Evolutionary conservation across 2,888 invertebrate species (phyloP), one percentile per base, ranked within the genome.

Genomic region (Synanthedon andrenaeformis): DNA sequence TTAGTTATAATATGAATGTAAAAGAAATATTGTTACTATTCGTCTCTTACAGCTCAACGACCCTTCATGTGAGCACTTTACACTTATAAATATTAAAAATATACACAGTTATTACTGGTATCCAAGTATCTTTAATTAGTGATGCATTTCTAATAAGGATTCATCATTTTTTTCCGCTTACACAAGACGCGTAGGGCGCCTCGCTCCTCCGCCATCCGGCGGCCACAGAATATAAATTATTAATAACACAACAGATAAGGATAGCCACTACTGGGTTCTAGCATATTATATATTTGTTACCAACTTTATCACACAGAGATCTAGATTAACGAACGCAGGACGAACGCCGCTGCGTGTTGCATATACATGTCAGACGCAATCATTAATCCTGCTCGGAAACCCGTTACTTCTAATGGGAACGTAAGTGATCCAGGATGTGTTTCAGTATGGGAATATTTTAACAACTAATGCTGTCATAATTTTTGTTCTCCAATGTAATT

Each of bases 381-480:
- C 75, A 70, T 74, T 74, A 69, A 79, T 82, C 35, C 78, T 75
- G 60, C 58, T 35, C 63, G 69, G 72, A 75, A 71, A 63, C 61
- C 67, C 67, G 72, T 77, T 76, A 76, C 73, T 76, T 79, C 72
- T 81, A 77, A 82, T 77, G 79, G 75, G 72, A 74, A 67, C 73
- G 69, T 74, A 76, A 76, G 69, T 68, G 69, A 67, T 67, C 65
- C 65, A 61, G 68, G 71, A 76, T 65, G 67, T 61, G 63, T 64
- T 64, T 66, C 58, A 57, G 28, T 50, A 49, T 23, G 17, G 23
- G 17, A 49, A 17, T 17, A 49, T 17, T 23, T 49, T 23, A 49
- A 17, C n/a, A 11, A 49, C 17, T 23, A 19, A 49, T 49, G 49
- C 45, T 45, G 45, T 45, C 45, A 45, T 45, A 45, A 45, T 13